Evolutionary conservation across 2,888 invertebrate genomes (phyloP).

Genomic region (Petrolisthes manimaculis): DNA sequence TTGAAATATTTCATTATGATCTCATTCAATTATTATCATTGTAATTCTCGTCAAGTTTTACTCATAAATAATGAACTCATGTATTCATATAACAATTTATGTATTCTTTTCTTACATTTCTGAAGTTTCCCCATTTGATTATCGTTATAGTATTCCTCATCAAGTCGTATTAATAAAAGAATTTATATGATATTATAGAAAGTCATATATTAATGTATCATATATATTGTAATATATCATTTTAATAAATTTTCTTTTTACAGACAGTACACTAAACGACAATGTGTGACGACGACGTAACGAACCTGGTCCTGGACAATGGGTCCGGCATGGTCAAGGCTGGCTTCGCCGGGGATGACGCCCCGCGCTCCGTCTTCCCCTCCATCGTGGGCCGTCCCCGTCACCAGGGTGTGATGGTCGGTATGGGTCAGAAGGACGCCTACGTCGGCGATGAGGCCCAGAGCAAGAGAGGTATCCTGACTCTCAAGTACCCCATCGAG

Average conservation of each 20-base stretch:
- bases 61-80: too few species aligned
- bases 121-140: too few species aligned
- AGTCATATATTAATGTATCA: too few species aligned
- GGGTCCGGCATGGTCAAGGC: conserved; percentile 95
- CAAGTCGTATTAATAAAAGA: too few species aligned
- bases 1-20: too few species aligned
- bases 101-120: too few species aligned
- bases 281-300: conserved; percentile 40
- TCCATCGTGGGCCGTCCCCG: conserved; percentile 90
- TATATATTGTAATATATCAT: too few species aligned
- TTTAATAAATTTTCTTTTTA: background rate
- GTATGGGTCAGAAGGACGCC: conserved; percentile 97
- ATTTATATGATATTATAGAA: too few species aligned
- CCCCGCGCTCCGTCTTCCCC: conserved; percentile 89
- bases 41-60: too few species aligned
- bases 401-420: conserved; percentile 87
- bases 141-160: too few species aligned
- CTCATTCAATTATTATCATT: too few species aligned
- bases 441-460: conserved; percentile 97
- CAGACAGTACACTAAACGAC: conserved; percentile 3
- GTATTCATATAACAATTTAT: too few species aligned
- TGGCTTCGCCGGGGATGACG: conserved; percentile 91
- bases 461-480: conserved; percentile 81
- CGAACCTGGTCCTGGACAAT: conserved; percentile 76
- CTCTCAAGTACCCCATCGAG: conserved; percentile 74